Evolutionary conservation across 2,888 invertebrate species (phyloP), one percentile per base, ranked within the genome.

Genomic region (Cataglyphis cursor): DNA sequence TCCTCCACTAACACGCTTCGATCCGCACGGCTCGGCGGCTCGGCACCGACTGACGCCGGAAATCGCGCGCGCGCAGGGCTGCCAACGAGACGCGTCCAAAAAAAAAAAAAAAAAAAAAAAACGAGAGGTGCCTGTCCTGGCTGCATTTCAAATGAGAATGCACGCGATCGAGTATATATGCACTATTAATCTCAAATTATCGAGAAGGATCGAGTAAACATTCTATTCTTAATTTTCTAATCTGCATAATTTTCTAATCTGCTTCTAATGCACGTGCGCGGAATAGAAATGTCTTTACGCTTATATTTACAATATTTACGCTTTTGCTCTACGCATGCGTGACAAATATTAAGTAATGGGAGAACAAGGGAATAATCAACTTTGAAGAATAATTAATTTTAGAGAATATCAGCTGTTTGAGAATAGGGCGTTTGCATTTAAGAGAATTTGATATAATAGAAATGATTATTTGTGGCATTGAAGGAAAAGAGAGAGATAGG

Each of bases 41-140:
- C 68, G 81, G 41, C 51, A 78, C 73, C 84, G 86, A 89, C 88
- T 80, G 72, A 59, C 44, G 59, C 76, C 54, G 54, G 44, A 12
- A 24, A 15, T 54, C 72, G 78, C 72, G 68, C 51, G 73, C 72
- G 78, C 78, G 24, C 59, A 78, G 59, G 44, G 72, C 72, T 61
- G 78, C 78, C 78, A 78, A 78, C 70, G 3, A 10, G 12, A 54
- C 15, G 78, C 70, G 21, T 31, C 1, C 10, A 5, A 57, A 12
- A 41, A 21, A 54, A 41, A 31, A 10, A 5, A 57, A 12, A 41
- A 31, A 54, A 41, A 31, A 54, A 24, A 41, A 31, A 57, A 21
- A 18, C 18, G 35, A 41, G 41, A 18, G 0, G 8, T 18, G 38
- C 1, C n/a, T 10, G 31, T 12, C 24, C 10, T 18, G 28, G 10